phyloP scores from a whole-genome alignment of 37 sponge, comb jelly and placozoan genomes.

The Beroe ovata region DNA sequence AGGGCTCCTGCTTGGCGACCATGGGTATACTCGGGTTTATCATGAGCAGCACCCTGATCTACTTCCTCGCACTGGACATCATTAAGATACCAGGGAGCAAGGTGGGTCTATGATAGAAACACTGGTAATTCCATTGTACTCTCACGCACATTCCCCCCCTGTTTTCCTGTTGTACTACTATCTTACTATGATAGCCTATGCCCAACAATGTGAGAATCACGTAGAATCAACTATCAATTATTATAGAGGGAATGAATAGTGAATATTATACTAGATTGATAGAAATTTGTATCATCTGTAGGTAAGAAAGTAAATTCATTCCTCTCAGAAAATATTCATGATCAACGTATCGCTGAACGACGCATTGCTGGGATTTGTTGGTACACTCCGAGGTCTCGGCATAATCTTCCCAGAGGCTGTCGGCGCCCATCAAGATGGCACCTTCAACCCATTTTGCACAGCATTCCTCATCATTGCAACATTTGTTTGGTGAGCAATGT shows the following conservation, averaged over 20 bases:
- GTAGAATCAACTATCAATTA: no score
- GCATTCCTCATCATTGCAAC: neutral
- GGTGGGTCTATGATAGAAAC: no score
- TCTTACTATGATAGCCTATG: no score
- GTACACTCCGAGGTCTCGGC: slow-evolving; percentile 2
- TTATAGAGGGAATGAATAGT: no score
- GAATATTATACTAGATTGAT: no score
- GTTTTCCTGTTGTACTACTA: no score
- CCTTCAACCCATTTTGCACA: neutral
- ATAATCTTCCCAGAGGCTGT: slow-evolving; percentile 3
- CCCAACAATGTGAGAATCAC: no score
- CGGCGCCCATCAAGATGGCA: neutral
- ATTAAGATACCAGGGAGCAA: slow-evolving; percentile 31
- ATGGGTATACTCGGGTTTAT: slow-evolving; percentile 22
- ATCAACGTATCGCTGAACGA: slow-evolving; percentile 35
- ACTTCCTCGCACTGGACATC: neutral
- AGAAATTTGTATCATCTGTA: no score
- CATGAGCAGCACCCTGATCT: neutral
- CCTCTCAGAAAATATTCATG: slow-evolving; percentile 43
- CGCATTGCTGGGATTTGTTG: neutral
- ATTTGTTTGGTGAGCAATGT: slow-evolving; percentile 23
- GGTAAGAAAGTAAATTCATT: no score
- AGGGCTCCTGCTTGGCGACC: slow-evolving; percentile 16
- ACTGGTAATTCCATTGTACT: no score
- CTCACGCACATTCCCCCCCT: no score